phyloP scores from a whole-genome alignment of 92 coral and sea anemone species.

The Palythoa caribaeorum region DNA sequence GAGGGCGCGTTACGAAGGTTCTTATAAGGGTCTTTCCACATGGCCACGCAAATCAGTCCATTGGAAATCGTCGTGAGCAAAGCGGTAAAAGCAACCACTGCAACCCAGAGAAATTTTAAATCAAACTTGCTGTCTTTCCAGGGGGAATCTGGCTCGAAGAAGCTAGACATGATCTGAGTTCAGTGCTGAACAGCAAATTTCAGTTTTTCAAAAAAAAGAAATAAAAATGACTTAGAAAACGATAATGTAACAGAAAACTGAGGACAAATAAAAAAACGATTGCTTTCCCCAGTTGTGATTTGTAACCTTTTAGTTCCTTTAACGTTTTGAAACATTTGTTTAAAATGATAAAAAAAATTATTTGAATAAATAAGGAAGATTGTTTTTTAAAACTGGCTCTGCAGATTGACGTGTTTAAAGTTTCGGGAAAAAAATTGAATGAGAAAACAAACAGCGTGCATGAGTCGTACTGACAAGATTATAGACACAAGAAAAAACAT shows the following conservation, averaged over 20 bases:
- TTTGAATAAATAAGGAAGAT: background rate
- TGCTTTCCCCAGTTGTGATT: background rate
- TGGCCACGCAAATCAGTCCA: constrained; percentile 66
- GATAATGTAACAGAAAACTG: background rate
- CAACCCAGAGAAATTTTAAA: constrained; percentile 58
- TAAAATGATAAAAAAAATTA: background rate
- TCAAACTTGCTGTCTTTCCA: constrained; percentile 64
- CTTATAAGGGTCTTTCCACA: constrained; percentile 77
- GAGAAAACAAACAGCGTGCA: background rate
- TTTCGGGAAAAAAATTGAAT: background rate
- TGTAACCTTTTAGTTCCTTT: background rate
- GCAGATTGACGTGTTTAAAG: background rate
- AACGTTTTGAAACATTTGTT: background rate
- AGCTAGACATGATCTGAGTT: background rate
- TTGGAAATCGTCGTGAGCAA: constrained; percentile 58
- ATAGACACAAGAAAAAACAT: background rate
- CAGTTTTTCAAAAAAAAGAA: background rate
- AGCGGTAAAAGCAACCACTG: constrained; percentile 41
- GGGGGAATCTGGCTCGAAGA: constrained; percentile 40
- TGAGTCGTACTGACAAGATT: background rate
- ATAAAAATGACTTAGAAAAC: background rate
- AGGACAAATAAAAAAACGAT: background rate
- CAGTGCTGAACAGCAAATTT: background rate
- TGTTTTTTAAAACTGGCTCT: background rate
- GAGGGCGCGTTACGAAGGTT: constrained; percentile 71